Percentiles rank a stretch among this genome's conserved stretches.
These are phyloP conservation scores for Geotrupes spiniger DNA, from an alignment of 2,888 invertebrate species.

Conservation along the genomic window DNA sequence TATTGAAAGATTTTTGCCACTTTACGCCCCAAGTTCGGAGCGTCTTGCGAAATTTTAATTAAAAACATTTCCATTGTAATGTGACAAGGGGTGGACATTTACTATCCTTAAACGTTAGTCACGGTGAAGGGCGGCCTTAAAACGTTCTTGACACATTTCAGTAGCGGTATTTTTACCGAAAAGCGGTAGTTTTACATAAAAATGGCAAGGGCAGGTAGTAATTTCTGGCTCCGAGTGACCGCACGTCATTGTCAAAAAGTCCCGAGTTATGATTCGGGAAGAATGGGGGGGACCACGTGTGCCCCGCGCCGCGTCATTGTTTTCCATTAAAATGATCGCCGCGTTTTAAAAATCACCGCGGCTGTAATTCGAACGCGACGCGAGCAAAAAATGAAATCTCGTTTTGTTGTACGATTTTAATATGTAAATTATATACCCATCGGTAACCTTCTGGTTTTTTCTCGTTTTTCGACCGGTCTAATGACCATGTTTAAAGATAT, in stretches of 20 bases:
- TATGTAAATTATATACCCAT: too few species aligned
- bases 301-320: too few species aligned
- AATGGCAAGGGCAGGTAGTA: slow-evolving; percentile 10
- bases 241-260: not conserved
- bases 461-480: too few species aligned
- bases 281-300: not conserved
- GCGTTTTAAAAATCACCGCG: too few species aligned
- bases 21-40: not conserved
- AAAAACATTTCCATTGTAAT: slow-evolving; percentile 12
- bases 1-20: too few species aligned
- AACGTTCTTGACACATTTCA: slow-evolving; percentile 8
- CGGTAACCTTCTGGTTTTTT: too few species aligned
- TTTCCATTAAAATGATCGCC: too few species aligned
- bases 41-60: slow-evolving; percentile 8
- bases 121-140: slow-evolving; percentile 2
- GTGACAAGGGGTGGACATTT: slow-evolving; percentile 12
- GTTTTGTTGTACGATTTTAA: too few species aligned
- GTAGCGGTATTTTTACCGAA: slow-evolving; percentile 8
- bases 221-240: not conserved
- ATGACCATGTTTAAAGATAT: too few species aligned
- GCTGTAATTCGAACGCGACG: too few species aligned
- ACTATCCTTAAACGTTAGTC: slow-evolving; percentile 8
- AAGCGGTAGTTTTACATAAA: slow-evolving; percentile 8
- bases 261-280: not conserved
- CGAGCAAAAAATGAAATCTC: too few species aligned